Evolutionary conservation across 92 coral and sea anemone genomes (phyloP).

Genomic region (Phenganax stokvisi): DNA sequence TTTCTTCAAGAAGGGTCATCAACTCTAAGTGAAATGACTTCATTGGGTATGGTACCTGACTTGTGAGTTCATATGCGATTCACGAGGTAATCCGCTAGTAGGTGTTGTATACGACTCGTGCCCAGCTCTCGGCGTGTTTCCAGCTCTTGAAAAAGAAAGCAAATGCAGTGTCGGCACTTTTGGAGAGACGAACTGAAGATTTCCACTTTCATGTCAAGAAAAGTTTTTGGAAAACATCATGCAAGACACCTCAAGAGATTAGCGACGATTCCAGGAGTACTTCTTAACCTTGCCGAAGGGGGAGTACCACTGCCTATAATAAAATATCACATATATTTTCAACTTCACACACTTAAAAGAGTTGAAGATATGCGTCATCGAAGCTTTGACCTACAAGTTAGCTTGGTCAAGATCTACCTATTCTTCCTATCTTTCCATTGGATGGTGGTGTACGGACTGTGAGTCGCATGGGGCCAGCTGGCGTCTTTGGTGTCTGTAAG

Average conservation of each 20-base stretch:
- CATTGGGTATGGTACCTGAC: background rate
- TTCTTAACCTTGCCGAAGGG: constrained; percentile 28
- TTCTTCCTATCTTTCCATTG: constrained; percentile 84
- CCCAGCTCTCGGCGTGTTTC: constrained; percentile 33
- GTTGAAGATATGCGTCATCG: background rate
- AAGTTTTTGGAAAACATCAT: background rate
- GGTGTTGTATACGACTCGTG: constrained; percentile 17
- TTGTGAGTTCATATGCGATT: constrained; percentile 13
- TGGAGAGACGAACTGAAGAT: background rate
- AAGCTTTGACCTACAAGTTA: background rate
- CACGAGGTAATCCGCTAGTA: constrained; percentile 5
- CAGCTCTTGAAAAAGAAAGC: constrained; percentile 10
- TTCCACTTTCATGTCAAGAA: background rate
- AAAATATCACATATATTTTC: background rate
- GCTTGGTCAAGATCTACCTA: constrained; percentile 1
- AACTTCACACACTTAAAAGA: background rate
- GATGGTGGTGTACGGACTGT: constrained; percentile 93
- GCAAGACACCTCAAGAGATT: constrained; percentile 32
- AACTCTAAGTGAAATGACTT: background rate
- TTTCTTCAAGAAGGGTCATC: no score
- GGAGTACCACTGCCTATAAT: constrained; percentile 2
- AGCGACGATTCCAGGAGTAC: constrained; percentile 38
- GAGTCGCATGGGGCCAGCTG: constrained; percentile 80
- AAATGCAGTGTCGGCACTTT: background rate
- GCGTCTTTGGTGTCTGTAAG: constrained; percentile 75